Evolutionary conservation across 1,140 invertebrate genomes (phyloP), one percentile per base, ranked within the genome.

Genomic region (Drosophila orosa): DNA sequence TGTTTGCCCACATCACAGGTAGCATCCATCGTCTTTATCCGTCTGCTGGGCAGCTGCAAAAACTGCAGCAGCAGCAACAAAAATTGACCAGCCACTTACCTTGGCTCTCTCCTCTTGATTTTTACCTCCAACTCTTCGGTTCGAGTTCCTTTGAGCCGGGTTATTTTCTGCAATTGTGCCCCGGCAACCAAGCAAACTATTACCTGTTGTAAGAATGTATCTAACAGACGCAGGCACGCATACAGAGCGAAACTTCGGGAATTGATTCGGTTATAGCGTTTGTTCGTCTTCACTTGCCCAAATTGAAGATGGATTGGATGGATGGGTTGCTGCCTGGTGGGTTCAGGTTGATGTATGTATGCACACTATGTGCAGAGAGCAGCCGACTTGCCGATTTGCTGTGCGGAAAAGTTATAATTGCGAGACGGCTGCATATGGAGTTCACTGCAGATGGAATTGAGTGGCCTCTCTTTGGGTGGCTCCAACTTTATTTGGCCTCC

Each of bases 171-270:
- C 66, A 74, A 74, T 84, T 80, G 72, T 57, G 63, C 61, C 60
- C 55, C 40, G 19, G 33, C 39, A 59, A 13, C 27, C 19, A 44
- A 24, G 17, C 44, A 45, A 75, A 35, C 62, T 76, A 86, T 86
- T 86, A 87, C 83, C 83, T 83, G 79, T 77, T 77, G 83, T 86
- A 66, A 65, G 74, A 79, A 79, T 87, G 83, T 87, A 87, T 82
- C 83, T 82, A 77, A 63, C 39, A 60, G 25, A 60, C 62, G 44
- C 40, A 72, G 12, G 45, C 63, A 42, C 63, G 56, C 50, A 58
- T 67, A 50, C 29, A 29, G 13, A 33, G 15, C 29, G 19, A 12
- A 31, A 25, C 19, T 35, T 37, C 24, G 24, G 24, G 25, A 35
- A 68, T 68, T 68, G 65, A 68, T 65, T 65, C 61, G 42, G 29